Evolutionary conservation across 2,113 vertebrate genomes (phyloP), one percentile per base, ranked within the genome.

Genomic region (Ceyx melanurus): DNA sequence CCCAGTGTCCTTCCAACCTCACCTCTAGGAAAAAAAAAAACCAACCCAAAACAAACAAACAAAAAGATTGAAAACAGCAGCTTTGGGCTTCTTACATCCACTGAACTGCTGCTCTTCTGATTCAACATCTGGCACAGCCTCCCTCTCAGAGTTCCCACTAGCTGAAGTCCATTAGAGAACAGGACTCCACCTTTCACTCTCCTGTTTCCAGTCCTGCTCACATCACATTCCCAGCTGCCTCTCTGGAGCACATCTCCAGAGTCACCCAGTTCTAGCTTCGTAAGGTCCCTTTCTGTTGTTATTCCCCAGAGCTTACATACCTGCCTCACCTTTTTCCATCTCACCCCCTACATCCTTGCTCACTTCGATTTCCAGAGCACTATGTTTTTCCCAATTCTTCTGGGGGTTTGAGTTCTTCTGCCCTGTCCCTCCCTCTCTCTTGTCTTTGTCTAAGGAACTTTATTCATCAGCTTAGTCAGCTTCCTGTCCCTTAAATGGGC

Each of bases 121-220:
- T 78, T 93, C 75, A 95, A 56, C 25, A 45, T 68, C 81, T 7
- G 4, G 53, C 64, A 64, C 74, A 14, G 29, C 56, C 6, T 86
- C 43, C 19, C 22, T 82, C 72, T 82, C 89, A 45, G 71, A 28
- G 35, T 77, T 85, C 74, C 67, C 65, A 88, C 45, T 89, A 85
- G 82, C 35, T 54, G 14, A 71, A 80, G 68, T 26, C 68, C 89
- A 83, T 82, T 82, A 82, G n/a, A 86, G 80, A 77, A 66, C 6
- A 45, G 37, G 71, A 66, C 89, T 91, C 84, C 87, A 86, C 95
- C 85, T 93, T 95, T 60, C 48, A 60, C 53, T 71, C 87, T 95
- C 89, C 91, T n/a, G 0, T 15, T 94, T 95, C 96, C 94, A 82
- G 46, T 22, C 66, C 23, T 18, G 68, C 74, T 93, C 78, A 11